These are phyloP conservation scores for Lathronympha strigana DNA, from an alignment of 2,888 invertebrate genomes.

Conservation along the genomic window DNA sequence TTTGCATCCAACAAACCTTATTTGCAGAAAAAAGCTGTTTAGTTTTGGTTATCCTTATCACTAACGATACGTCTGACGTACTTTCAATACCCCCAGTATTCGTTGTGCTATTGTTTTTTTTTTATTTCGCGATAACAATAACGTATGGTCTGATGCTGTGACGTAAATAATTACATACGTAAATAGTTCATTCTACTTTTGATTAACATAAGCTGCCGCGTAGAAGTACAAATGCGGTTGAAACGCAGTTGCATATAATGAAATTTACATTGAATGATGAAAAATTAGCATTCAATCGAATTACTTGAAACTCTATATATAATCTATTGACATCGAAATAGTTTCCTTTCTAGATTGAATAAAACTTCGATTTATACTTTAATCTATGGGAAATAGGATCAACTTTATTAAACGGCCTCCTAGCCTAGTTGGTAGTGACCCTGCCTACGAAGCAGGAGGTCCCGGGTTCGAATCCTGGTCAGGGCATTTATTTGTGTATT, in stretches of 20 bases:
- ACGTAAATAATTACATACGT: background rate
- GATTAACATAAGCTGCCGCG: constrained; percentile 30
- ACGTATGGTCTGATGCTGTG: constrained; percentile 13
- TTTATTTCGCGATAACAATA: constrained; percentile 24
- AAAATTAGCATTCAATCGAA: constrained; percentile 12
- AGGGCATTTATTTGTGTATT: no score
- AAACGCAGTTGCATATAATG: constrained; percentile 40
- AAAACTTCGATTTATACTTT: background rate
- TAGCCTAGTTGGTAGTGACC: no score
- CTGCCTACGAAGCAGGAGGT: no score
- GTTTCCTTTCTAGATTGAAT: background rate
- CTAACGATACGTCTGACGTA: background rate
- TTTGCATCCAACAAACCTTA: no score
- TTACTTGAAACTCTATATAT: background rate
- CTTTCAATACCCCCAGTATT: constrained; percentile 1
- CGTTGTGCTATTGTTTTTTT: constrained; percentile 6
- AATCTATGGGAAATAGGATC: no score
- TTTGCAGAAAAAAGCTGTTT: no score
- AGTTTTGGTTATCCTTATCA: background rate
- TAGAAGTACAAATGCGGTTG: constrained; percentile 29
- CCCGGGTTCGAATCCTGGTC: no score
- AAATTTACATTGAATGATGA: constrained; percentile 29
- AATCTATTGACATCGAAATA: background rate
- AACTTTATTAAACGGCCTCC: no score
- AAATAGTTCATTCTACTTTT: constrained; percentile 16